phyloP scores from a whole-genome alignment of 2,113 vertebrate genomes.

The Rhinopithecus roxellana region DNA sequence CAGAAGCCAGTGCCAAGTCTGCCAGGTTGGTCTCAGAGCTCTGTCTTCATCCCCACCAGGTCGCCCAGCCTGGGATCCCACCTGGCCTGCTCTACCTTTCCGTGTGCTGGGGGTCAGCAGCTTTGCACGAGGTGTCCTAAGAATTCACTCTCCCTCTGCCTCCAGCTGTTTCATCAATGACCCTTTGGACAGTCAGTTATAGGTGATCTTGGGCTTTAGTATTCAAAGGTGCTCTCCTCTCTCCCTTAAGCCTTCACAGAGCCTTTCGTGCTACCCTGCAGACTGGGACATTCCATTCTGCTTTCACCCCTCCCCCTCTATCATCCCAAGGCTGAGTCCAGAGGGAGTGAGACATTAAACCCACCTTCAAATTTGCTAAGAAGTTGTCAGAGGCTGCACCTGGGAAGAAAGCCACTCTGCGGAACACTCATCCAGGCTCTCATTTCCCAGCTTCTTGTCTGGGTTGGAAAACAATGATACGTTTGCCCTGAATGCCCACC shows the following conservation, averaged over 20 bases:
- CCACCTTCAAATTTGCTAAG: neutral
- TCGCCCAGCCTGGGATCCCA: neutral
- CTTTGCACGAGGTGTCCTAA: too few species aligned
- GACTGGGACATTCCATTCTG: neutral
- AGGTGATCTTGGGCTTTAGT: neutral
- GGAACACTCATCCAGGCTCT: neutral
- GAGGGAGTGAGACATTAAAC: too few species aligned
- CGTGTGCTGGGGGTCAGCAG: too few species aligned
- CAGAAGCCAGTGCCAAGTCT: neutral
- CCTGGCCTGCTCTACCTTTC: fast-evolving
- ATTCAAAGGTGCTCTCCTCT: neutral
- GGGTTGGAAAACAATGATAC: neutral
- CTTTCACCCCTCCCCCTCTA: too few species aligned
- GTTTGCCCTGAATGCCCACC: neutral
- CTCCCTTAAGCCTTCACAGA: neutral
- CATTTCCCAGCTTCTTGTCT: neutral
- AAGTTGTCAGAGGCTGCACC: neutral
- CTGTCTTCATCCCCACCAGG: neutral
- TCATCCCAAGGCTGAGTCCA: neutral
- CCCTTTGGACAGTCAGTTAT: neutral
- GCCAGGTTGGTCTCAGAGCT: neutral
- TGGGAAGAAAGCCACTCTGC: neutral
- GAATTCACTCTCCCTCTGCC: too few species aligned
- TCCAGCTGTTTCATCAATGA: neutral
- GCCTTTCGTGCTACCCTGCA: neutral